Evolutionary conservation across 2,888 invertebrate genomes (phyloP).

Genomic region (Clitarchus hookeri): DNA sequence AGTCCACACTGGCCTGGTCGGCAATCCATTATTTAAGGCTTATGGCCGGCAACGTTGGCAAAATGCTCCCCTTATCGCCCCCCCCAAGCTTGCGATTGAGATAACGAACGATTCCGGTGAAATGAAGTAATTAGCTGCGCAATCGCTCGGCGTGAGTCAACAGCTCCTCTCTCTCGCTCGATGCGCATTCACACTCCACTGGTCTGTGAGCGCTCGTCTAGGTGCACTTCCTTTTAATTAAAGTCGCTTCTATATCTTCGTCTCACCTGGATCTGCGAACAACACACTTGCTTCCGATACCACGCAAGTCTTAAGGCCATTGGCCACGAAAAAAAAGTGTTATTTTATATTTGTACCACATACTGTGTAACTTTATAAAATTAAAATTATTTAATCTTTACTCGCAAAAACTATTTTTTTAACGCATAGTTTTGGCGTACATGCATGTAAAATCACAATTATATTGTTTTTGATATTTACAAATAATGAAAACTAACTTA

Average conservation of each 20-base stretch:
- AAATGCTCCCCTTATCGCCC: not conserved
- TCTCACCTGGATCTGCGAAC: too few species aligned
- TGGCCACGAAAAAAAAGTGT: too few species aligned
- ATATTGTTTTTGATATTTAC: too few species aligned
- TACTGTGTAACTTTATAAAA: too few species aligned
- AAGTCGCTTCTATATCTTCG: not conserved
- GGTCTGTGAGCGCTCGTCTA: not conserved
- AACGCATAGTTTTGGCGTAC: too few species aligned
- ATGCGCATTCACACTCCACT: not conserved
- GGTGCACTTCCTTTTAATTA: not conserved
- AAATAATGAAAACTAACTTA: too few species aligned
- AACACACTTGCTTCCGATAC: too few species aligned
- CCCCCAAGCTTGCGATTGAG: not conserved
- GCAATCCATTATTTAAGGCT: not conserved
- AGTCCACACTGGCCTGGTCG: not conserved
- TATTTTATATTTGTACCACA: too few species aligned
- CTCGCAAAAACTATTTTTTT: too few species aligned
- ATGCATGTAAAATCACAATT: too few species aligned
- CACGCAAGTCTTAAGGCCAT: too few species aligned
- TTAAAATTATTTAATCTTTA: too few species aligned
- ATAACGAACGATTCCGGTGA: not conserved
- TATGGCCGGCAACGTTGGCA: not conserved
- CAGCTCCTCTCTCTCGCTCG: not conserved
- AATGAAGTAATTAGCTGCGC: not conserved
- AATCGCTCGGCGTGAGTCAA: not conserved